These are phyloP conservation scores for Apodemia mormo DNA, from an alignment of 2,888 invertebrate genomes.

Conservation along the genomic window DNA sequence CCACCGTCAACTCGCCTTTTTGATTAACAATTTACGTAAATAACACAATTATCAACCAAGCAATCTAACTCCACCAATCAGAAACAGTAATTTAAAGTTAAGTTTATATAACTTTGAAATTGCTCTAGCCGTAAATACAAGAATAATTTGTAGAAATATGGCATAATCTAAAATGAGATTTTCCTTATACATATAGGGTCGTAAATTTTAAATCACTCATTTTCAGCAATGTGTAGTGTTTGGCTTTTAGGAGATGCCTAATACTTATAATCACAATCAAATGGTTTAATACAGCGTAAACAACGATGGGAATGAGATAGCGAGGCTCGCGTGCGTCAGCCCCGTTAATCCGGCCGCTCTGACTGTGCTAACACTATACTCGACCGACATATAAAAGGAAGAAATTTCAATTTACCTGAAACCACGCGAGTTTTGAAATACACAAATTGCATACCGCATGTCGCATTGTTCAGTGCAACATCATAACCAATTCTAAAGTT, in stretches of 20 bases:
- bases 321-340: conserved; percentile 59
- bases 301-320: conserved; percentile 71
- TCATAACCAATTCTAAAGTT: conserved; percentile 13
- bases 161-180: neutral
- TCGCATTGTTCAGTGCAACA: conserved; percentile 17
- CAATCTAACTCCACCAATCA: conserved; percentile 23
- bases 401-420: conserved; percentile 45
- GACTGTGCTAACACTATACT: conserved; percentile 41
- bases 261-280: conserved; percentile 71
- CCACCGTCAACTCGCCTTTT: conserved; percentile 29
- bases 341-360: conserved; percentile 61
- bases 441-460: conserved; percentile 31
- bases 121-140: conserved; percentile 18
- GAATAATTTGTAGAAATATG: conserved; percentile 17
- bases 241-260: conserved; percentile 47
- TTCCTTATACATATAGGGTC: neutral
- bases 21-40: conserved; percentile 33
- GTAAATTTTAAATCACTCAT: conserved; percentile 22
- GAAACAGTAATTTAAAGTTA: conserved; percentile 17
- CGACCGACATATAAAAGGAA: conserved; percentile 40
- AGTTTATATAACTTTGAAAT: conserved; percentile 24
- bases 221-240: conserved; percentile 35
- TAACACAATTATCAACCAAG: conserved; percentile 24
- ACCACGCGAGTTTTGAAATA: conserved; percentile 33
- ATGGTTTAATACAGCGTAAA: conserved; percentile 76